phyloP scores from a whole-genome alignment of 2,113 vertebrate species.

The Regulus satrapa region DNA sequence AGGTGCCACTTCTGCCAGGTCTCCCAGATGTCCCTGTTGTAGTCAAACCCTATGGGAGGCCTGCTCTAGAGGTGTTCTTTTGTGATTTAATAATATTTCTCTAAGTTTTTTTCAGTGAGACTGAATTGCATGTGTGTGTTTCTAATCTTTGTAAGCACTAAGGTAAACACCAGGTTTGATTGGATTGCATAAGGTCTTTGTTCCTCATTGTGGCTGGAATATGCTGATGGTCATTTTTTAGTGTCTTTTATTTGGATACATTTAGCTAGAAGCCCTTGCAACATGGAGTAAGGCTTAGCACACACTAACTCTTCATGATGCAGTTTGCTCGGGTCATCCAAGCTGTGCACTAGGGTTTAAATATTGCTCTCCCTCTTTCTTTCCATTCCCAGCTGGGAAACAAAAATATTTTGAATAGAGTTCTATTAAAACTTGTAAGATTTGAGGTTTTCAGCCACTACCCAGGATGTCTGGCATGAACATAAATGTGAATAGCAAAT shows the following conservation, averaged over 20 bases:
- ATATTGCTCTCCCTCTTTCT: not conserved
- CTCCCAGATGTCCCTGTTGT: not conserved
- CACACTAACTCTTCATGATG: not conserved
- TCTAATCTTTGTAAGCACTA: not conserved
- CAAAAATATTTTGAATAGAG: not conserved
- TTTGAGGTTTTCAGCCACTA: not conserved
- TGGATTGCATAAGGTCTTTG: not conserved
- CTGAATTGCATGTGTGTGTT: fast-evolving
- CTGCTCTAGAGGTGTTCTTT: not conserved
- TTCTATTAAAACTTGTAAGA: not conserved
- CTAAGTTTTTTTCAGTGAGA: not conserved
- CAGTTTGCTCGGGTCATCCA: not conserved
- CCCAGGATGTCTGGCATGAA: not conserved
- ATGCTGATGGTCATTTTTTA: not conserved
- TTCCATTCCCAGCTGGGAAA: not conserved
- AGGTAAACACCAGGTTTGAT: not conserved
- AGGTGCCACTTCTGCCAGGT: not conserved
- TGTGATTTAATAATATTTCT: not conserved
- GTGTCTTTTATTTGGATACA: not conserved
- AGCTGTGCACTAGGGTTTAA: not conserved
- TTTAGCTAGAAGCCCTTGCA: not conserved
- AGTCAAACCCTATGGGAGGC: not conserved
- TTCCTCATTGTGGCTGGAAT: not conserved
- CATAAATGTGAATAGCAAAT: not conserved
- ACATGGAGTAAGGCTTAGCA: not conserved